Conservation (phyloP, 2,113 vertebrate genomes). For the Tylochromis polylepis region DNA sequence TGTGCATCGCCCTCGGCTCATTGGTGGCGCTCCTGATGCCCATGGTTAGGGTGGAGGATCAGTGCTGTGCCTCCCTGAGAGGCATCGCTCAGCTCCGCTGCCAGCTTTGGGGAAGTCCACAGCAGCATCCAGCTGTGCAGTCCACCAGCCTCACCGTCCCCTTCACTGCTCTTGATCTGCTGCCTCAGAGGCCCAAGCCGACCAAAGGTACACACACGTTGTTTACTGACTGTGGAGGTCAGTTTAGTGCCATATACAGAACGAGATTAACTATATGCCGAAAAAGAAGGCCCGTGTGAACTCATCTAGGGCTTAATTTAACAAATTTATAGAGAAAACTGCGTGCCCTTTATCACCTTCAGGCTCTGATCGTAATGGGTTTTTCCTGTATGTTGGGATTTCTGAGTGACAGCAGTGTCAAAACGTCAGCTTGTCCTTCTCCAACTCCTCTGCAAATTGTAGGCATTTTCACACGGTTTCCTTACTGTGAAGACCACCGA, state of each 20-base stretch:
- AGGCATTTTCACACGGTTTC: not conserved
- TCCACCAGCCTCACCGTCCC: slow-evolving; percentile 83
- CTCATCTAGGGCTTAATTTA: not conserved
- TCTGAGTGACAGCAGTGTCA: not conserved
- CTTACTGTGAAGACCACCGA: not conserved
- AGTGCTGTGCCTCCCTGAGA: slow-evolving; percentile 69
- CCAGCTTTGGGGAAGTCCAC: slow-evolving; percentile 63
- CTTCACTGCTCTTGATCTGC: slow-evolving; percentile 72
- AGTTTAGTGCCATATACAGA: not conserved
- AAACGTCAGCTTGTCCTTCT: not conserved
- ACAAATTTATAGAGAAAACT: not conserved
- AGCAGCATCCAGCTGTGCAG: slow-evolving; percentile 52
- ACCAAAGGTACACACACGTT: slow-evolving; percentile 74
- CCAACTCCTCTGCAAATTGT: not conserved
- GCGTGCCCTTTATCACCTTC: not conserved
- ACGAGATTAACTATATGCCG: not conserved
- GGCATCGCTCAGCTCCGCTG: slow-evolving; percentile 79
- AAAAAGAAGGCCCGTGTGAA: not conserved
- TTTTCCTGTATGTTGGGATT: not conserved
- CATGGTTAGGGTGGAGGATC: slow-evolving; percentile 75
- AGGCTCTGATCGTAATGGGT: not conserved
- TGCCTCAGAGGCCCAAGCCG: slow-evolving; percentile 78
- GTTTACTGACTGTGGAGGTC: not conserved
- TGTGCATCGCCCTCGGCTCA: slow-evolving; percentile 77
- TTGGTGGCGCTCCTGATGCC: slow-evolving; percentile 81